A percentile compares a stretch with the other conserved stretches of the same genome.
Evolutionary conservation across 1,140 invertebrate genomes (phyloP).

Genomic region (Caerostris darwini): DNA sequence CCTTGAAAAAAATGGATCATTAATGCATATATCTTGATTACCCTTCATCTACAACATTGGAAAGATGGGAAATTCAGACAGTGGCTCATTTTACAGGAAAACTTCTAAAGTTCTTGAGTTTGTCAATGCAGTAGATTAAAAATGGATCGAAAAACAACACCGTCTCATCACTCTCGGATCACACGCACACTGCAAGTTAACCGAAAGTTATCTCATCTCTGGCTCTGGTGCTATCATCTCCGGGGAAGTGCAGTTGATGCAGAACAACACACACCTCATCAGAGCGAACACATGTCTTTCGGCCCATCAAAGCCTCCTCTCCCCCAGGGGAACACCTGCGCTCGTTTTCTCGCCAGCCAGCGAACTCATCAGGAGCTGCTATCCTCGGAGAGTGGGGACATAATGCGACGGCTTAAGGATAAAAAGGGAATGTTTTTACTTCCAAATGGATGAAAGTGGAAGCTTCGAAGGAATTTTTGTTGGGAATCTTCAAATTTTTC

Average conservation of each 20-base stretch:
- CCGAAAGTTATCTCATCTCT: background rate
- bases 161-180: background rate
- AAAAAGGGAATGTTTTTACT: background rate
- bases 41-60: too few species aligned
- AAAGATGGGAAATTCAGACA: too few species aligned
- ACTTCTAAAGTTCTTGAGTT: too few species aligned
- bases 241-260: background rate
- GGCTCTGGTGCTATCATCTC: background rate
- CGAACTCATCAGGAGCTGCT: conserved; percentile 9
- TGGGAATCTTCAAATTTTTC: too few species aligned
- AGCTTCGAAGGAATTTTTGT: background rate
- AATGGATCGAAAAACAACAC: background rate
- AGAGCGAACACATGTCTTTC: too few species aligned
- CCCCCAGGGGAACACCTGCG: conserved; percentile 4
- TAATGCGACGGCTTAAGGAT: background rate
- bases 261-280: background rate
- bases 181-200: background rate
- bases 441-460: background rate
- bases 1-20: too few species aligned
- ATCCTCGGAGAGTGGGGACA: conserved; percentile 9
- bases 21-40: too few species aligned
- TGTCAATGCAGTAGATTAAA: background rate
- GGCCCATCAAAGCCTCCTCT: background rate
- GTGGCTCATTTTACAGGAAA: too few species aligned
- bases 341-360: background rate